Evolutionary conservation across 2,888 invertebrate species (phyloP), one percentile per base, ranked within the genome.

Genomic region (Micoletzkya japonica): DNA sequence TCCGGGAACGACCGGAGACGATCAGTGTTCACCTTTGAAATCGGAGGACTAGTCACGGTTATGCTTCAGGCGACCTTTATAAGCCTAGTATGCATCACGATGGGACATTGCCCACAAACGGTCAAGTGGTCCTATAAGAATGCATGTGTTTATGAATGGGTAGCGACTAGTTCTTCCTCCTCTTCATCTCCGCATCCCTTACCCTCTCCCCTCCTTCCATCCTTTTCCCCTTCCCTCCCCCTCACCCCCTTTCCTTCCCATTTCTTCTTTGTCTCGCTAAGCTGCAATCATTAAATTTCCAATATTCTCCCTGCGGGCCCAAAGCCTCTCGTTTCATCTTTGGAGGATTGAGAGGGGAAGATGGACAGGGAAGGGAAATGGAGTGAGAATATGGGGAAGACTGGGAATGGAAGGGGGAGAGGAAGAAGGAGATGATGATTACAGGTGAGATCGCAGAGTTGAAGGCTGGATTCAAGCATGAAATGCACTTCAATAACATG

Each of bases 361-460:
- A 58, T 7, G 58, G 34, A 58, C 32, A 17, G 49, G 49, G 30
- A 32, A 34, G 30, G 30, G 44, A 39, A 10, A 24, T 56, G 61
- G 24, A 17, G 24, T 2, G 3, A 44, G 30, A 44, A 24, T 28
- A n/a, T n/a, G n/a, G 34, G 28, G 7, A 34, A 26, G n/a, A 54
- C 17, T 32, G 17, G 58, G 26, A 30, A 6, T n/a, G 6, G n/a
- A 26, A 58, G 58, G 34, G 26, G 28, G 56, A 10, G 28, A 10
- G 24, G n/a, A 24, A 24, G 28, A 26, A 54, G 56, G 24, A 60
- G 34, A 39, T 30, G 14, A 20, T 44, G 26, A 36, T 78, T 79
- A 37, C 64, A 84, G 84, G 84, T 64, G 87, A 87, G 76, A 83
- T 87, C 49, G 77, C 86, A 7, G 86, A 87, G 77, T 73, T 86